Base-by-base conservation (phyloP, 2,888 invertebrate species). In the Celastrina argiolus region DNA sequence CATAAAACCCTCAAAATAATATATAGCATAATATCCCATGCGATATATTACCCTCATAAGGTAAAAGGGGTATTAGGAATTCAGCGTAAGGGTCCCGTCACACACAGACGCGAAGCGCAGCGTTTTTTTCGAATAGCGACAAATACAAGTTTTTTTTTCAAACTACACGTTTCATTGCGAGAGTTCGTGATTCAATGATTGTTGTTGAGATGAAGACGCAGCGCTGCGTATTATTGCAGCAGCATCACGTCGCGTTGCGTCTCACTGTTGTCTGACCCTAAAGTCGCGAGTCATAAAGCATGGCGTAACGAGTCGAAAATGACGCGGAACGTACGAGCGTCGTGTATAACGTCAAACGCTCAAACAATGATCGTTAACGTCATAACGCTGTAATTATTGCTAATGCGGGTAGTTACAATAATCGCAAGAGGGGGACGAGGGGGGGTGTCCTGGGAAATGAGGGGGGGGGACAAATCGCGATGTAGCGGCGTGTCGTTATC, bases 351-450 rank as follows among this genome's bases (percentile, higher is more conserved):
- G 39, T 18, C 39, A 7, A 18, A 36, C 36, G 36, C 10, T 61
- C 39, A 18, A 39, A 61, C 61, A 39, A 61, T 39, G 36, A 61
- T 61, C 39, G 22, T 59, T 59, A 59, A 16, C 61, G 14, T 56
- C 8, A 56, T 56, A 26, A 26, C 26, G 34, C 10, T 18, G 59
- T 59, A 22, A 61, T 39, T 36, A 39, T 39, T 39, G 39, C 59
- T 61, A 61, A 61, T 61, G 36, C 22, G 18, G 36, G 12, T 39
- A 61, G 61, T 61, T 61, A 39, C 61, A 39, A 36, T 61, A 61
- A 36, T 18, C 18, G 16, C 16, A 31, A 31, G 1, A 42, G 42
- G 16, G 42, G 42, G 2, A 31, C 31, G n/a, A 16, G 39, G 39
- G 14, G 39, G n/a, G 6, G 16, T 7, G 5, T 10, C 41, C 42